Base-by-base conservation (phyloP, 2,113 vertebrate genomes). In the Alligator sinensis region DNA sequence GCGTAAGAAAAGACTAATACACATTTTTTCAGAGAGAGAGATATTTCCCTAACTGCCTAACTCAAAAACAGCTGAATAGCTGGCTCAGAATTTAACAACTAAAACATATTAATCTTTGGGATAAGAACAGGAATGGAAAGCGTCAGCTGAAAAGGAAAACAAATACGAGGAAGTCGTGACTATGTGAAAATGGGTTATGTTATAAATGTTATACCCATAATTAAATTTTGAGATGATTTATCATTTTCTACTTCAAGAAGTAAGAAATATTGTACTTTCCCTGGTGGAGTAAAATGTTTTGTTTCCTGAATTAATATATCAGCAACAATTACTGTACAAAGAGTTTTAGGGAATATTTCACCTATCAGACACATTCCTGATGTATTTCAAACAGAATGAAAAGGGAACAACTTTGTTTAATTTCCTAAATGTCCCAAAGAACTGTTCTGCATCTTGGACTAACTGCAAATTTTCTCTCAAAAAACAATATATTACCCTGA, bases 401-500 rank as follows among this genome's bases (percentile, higher is more conserved):
- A 34, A 68, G 19, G 9, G 47, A 58, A 22, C 9, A 25, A 54
- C n/a, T 34, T 30, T 25, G 63, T 15, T 57, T 63, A 64, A 57
- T n/a, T 81, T 30, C 55, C 21, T 14, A 82, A 34, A 25, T 22
- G 54, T 30, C 66, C 63, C 61, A 24, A 58, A 55, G 14, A 66
- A 70, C 19, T 25, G 9, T 34, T 58, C 54, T 68, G 47, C 15
- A 34, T 34, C 18, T 82, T 68, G 19, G 76, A 79, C 27, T 30
- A 61, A 61, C 4, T 1, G 1, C 18, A 61, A 88, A 34, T 2
- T 2, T 13, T 54, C 0, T 0, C 10, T 82, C 66, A 60, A 66
- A 47, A 47, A 47, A 47, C 47, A 72, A 10, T 30, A 81, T 38
- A 54, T 80, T 77, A 59, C 68, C 74, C 7, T 84, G 82, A 75